Percentiles rank a stretch among this genome's conserved stretches.
phyloP scores from a whole-genome alignment of 2,113 vertebrate species.

The Tor tambroides region DNA sequence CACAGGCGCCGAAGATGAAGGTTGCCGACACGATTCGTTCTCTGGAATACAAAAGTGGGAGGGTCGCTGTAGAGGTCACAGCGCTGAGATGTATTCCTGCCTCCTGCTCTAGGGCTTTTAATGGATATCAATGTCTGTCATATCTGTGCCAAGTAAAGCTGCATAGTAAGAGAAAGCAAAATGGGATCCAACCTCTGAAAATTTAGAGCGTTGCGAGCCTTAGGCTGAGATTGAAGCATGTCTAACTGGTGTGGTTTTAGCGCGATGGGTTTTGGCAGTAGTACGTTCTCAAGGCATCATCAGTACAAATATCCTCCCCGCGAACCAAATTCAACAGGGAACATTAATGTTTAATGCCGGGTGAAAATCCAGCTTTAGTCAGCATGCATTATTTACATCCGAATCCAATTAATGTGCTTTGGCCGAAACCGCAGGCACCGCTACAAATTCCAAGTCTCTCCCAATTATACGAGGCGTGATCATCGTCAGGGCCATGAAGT shows the following conservation, averaged over 20 bases:
- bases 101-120: constrained; percentile 42
- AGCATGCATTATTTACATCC: constrained; percentile 75
- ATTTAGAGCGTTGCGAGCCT: constrained; percentile 36
- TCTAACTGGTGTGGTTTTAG: constrained; percentile 21
- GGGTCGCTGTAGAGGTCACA: constrained; percentile 49
- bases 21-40: constrained; percentile 47
- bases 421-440: constrained; percentile 52
- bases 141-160: constrained; percentile 34
- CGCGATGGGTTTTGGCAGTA: constrained; percentile 15
- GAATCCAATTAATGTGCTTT: constrained; percentile 71
- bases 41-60: constrained; percentile 18
- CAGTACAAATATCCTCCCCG: constrained; percentile 66
- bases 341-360: constrained; percentile 66
- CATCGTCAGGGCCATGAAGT: constrained; percentile 29
- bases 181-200: constrained; percentile 13
- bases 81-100: constrained; percentile 41
- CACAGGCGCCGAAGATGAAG: not conserved
- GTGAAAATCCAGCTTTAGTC: constrained; percentile 71
- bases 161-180: constrained; percentile 24
- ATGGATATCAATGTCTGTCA: constrained; percentile 51
- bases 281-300: constrained; percentile 56
- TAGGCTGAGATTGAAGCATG: constrained; percentile 43
- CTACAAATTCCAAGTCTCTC: constrained; percentile 65
- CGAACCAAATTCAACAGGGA: constrained; percentile 53
- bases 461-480: constrained; percentile 69